Evolutionary conservation across 2,797 vertebrate genomes (phyloP), one percentile per base, ranked within the genome.

Genomic region (Melopsittacus undulatus): DNA sequence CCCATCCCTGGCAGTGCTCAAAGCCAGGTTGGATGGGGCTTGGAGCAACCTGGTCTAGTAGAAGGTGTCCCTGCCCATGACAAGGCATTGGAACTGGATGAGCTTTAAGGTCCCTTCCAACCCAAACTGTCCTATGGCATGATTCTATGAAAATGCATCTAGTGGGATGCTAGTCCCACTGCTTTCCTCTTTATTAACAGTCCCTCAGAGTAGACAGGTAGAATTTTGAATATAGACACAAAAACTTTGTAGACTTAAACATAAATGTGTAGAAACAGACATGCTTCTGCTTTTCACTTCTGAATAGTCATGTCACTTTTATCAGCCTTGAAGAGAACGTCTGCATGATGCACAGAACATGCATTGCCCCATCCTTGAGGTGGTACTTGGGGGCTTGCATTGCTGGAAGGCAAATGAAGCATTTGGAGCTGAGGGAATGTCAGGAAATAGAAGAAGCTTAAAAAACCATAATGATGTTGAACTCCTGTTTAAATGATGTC

Each of bases 291-390:
- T 52, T n/a, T 57, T 57, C 49, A 15, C 12, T 15, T 42, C 54
- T 8, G 43, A 40, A 10, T 5, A 19, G 38, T 22, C 46, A 5
- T 6, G 10, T 30, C 13, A 2, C 11, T 67, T 54, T 29, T 5
- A 7, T 49, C 10, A 2, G 40, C 26, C 48, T 86, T 56, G 18
- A 8, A 17, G 72, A n/a, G 52, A 26, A 27, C 0, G 5, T 42
- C 45, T 38, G 18, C 29, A 1, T 20, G 45, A 20, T 11, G 7
- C 1, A 6, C 34, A 12, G 2, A 23, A 14, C 0, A 2, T 21
- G 6, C 23, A 5, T 67, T 26, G 1, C 46, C 46, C 59, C 59
- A 9, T 54, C 40, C 42, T 34, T 11, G 40, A 13, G 8, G 0
- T 11, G 51, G 17, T 13, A 5, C 23, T 13, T n/a, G 10, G 20